Percentiles rank a stretch among this genome's conserved stretches.
phyloP scores from a whole-genome alignment of 2,797 vertebrate genomes.

The Hybognathus amarus region DNA sequence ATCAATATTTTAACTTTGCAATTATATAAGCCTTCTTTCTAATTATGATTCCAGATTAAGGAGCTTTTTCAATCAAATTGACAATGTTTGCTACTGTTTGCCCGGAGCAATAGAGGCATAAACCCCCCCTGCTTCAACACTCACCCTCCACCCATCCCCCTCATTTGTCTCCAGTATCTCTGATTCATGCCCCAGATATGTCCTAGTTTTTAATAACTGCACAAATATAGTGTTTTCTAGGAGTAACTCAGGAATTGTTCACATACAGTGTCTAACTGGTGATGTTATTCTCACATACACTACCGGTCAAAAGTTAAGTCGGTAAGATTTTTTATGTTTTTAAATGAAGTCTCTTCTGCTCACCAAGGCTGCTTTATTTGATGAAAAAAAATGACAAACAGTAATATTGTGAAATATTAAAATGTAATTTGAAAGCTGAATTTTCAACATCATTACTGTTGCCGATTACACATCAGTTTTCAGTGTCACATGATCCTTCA shows the following conservation, averaged over 20 bases:
- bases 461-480: no score
- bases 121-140: conserved; percentile 52
- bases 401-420: no score
- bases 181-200: conserved; percentile 46
- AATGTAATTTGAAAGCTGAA: no score
- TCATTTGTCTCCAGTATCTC: conserved; percentile 51
- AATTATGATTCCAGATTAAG: conserved; percentile 81
- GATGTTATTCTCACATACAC: background rate
- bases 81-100: conserved; percentile 67
- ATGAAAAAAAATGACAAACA: no score
- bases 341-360: no score
- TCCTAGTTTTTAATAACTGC: conserved; percentile 58
- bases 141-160: conserved; percentile 54
- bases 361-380: no score
- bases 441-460: no score
- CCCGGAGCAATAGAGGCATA: conserved; percentile 58
- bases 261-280: background rate
- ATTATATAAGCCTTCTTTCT: conserved; percentile 75
- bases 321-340: no score
- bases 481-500: no score
- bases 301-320: no score
- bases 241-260: background rate
- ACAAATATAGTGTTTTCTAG: conserved; percentile 52
- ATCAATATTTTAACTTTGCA: conserved; percentile 76
- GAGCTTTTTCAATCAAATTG: conserved; percentile 76